phyloP scores from a whole-genome alignment of 1,140 invertebrate species.

The Zaprionus ornatus region DNA sequence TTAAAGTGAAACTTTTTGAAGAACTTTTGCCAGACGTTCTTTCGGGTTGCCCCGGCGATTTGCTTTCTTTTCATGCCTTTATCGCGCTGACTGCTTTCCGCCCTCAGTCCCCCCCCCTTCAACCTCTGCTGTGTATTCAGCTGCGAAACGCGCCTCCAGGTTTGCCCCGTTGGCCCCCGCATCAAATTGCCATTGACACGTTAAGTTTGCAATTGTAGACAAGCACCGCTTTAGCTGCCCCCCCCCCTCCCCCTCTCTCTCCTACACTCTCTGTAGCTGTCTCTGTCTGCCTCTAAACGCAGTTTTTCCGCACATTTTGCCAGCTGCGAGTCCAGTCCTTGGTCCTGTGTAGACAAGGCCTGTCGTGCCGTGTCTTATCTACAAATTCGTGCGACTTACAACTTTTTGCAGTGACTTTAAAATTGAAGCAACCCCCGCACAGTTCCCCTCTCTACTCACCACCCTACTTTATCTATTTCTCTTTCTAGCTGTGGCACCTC shows the following conservation, averaged over 20 bases:
- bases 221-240: background rate
- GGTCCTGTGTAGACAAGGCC: constrained; percentile 67
- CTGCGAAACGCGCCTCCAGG: constrained; percentile 21
- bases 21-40: constrained; percentile 69
- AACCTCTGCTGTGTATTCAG: constrained; percentile 32
- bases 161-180: background rate
- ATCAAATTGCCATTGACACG: constrained; percentile 77
- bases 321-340: constrained; percentile 28
- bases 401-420: constrained; percentile 54
- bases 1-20: constrained; percentile 80
- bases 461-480: background rate
- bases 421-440: constrained; percentile 15
- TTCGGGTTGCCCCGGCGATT: constrained; percentile 44
- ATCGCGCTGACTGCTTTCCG: constrained; percentile 35
- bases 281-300: constrained; percentile 62
- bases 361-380: constrained; percentile 76
- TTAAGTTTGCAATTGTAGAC: constrained; percentile 77
- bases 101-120: background rate
- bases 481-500: background rate
- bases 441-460: background rate
- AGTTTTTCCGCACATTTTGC: constrained; percentile 72
- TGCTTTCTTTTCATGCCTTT: constrained; percentile 72
- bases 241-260: background rate
- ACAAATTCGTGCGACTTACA: constrained; percentile 56
- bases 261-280: background rate